phyloP scores from a whole-genome alignment of 2,113 vertebrate genomes.

The Pelobates fuscus region DNA sequence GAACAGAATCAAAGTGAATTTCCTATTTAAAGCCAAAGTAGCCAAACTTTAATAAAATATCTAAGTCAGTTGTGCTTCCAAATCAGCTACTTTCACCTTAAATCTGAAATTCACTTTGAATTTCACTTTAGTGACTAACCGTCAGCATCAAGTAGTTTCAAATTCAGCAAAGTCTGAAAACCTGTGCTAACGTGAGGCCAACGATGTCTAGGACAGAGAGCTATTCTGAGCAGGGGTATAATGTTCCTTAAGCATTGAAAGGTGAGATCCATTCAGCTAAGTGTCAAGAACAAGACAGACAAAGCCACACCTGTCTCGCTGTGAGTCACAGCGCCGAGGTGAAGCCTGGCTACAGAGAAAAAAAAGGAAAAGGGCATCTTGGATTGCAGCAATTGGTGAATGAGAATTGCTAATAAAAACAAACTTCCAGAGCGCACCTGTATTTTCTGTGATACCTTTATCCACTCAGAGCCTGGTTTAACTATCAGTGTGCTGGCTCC shows the following conservation, averaged over 20 bases:
- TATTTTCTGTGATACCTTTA: slow-evolving; percentile 49
- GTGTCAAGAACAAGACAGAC: slow-evolving; percentile 42
- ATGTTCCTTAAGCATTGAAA: slow-evolving; percentile 56
- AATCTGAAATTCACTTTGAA: too few relatives aligned
- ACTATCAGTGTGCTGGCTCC: background rate
- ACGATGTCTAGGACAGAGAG: background rate
- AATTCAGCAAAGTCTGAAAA: background rate
- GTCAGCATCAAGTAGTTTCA: background rate
- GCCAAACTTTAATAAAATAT: too few relatives aligned
- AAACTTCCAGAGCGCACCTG: slow-evolving; percentile 57
- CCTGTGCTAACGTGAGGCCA: slow-evolving; percentile 24
- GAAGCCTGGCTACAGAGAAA: slow-evolving; percentile 20
- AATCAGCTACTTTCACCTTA: too few relatives aligned
- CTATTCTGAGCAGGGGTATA: slow-evolving; percentile 52
- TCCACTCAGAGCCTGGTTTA: slow-evolving; percentile 28
- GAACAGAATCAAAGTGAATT: too few relatives aligned
- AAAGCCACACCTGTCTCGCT: slow-evolving; percentile 54
- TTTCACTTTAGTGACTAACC: too few relatives aligned
- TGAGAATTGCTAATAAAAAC: slow-evolving; percentile 55
- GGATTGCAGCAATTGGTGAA: slow-evolving; percentile 51
- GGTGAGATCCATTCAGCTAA: slow-evolving; percentile 49
- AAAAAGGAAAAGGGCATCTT: slow-evolving; percentile 37
- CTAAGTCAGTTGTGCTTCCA: too few relatives aligned
- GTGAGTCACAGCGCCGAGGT: slow-evolving; percentile 23
- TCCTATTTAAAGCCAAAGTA: too few relatives aligned